Percentiles rank a stretch among this genome's conserved stretches.
These are phyloP conservation scores for Achroia grisella DNA, from an alignment of 1,140 invertebrate species.

Conservation along the genomic window DNA sequence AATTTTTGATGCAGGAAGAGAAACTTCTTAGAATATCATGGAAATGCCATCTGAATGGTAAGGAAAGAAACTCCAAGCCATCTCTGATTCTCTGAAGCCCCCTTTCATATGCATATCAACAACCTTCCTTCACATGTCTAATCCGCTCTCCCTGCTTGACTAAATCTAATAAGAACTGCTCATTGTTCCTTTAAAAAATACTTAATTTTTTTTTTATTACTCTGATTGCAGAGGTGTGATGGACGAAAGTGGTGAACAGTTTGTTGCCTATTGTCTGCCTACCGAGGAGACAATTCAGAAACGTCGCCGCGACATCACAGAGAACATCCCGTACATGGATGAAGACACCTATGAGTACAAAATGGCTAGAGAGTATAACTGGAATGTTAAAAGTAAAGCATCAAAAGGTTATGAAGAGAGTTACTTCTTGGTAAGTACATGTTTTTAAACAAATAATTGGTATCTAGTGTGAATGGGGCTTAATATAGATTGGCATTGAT, in stretches of 20 bases:
- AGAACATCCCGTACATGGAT: slow-evolving; percentile 89
- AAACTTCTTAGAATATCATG: too few species aligned
- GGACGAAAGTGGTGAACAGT: slow-evolving; percentile 98
- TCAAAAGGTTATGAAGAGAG: slow-evolving; percentile 99
- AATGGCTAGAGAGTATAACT: slow-evolving; percentile 96
- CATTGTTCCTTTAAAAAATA: background rate
- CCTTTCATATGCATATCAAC: too few species aligned
- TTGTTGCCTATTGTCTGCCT: slow-evolving; percentile 98
- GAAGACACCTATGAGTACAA: slow-evolving; percentile 96
- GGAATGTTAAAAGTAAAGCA: slow-evolving; percentile 99
- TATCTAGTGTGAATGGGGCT: too few species aligned
- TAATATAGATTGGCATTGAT: too few species aligned
- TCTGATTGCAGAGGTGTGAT: slow-evolving; percentile 87
- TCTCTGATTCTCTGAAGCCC: too few species aligned
- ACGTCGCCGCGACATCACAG: slow-evolving; percentile 85
- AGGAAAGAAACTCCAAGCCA: too few species aligned
- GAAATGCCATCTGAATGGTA: too few species aligned
- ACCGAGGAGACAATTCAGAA: slow-evolving; percentile 94
- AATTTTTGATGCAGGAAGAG: too few species aligned
- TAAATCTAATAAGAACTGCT: background rate
- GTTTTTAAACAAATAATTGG: too few species aligned
- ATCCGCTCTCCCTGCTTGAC: too few species aligned
- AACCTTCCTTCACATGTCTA: too few species aligned
- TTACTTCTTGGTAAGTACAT: slow-evolving; percentile 89
- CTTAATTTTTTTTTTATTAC: background rate